Evolutionary conservation across 2,113 vertebrate species (phyloP), one percentile per base, ranked within the genome.

Genomic region (Haemorhous mexicanus): DNA sequence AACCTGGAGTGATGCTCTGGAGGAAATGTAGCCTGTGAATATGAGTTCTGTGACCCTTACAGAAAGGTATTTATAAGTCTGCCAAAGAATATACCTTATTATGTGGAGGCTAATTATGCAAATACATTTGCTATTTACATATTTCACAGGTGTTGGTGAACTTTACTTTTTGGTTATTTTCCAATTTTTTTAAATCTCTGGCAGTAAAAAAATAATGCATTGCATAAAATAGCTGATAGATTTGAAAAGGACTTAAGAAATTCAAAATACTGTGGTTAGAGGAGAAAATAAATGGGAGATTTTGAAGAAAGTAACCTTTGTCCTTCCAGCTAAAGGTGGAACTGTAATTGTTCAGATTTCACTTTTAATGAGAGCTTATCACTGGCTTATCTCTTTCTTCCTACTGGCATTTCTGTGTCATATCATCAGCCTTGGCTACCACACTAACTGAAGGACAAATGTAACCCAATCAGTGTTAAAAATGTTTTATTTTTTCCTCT

Each of bases 361-460:
- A 90, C 32, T 78, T 94, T 89, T 56, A 92, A 80, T 89, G 55
- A 77, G 55, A 70, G 41, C 26, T 93, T 84, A 69, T 82, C 59
- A 74, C 28, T 80, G 44, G 16, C 9, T 88, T 80, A 53, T 68
- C 41, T 84, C 33, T 39, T 84, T 82, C 85, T 63, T 92, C 76
- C 62, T 72, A 52, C 74, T 93, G 90, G 64, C 80, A 84, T 73
- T 94, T 87, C 46, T 93, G 61, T 95, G 84, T 91, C 89, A 92
- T 47, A 76, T 73, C 59, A 82, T 15, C 49, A 70, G 58, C 61
- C 79, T 69, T 52, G 66, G 64, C 74, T 77, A 78, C 62, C 26
- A 69, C 64, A 44, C 61, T 78, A 73, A 81, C 28, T 87, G 47
- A 46, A 35, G 70, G 56, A 88, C 28, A 91, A 87, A 94, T 74